Evolutionary conservation across 1,140 invertebrate genomes (phyloP), one percentile per base, ranked within the genome.

Genomic region (Panonychus citri): DNA sequence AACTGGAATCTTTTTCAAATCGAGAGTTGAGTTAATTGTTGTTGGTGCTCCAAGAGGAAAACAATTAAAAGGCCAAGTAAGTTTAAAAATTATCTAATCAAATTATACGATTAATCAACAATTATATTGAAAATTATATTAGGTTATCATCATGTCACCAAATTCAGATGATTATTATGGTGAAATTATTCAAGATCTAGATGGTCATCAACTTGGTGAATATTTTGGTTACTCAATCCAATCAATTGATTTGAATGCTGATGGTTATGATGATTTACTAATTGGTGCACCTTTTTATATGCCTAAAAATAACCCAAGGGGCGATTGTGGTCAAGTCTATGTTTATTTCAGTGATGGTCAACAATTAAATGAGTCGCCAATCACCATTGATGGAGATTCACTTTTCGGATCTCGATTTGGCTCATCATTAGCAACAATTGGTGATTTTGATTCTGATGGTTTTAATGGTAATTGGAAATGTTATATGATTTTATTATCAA

Each of bases 251-350:
- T 77, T 98, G 25, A 86, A 98, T 69, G 85, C 84, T 12, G 91
- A 99, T 71, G 79, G 80, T 49, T 72, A 79, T 42, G 83, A 95
- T 70, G 94, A 98, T 70, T 70, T 98, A 39, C 80, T 97, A 43
- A 79, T 97, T 42, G 89, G 91, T 21, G 85, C 91, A 12, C 94
- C 94, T 0, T 80, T 97, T 74, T 91, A 83, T 70, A 90, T 84
- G 0, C 56, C 65, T 66, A 10, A 49, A 25, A 49, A 24, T 19
- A 37, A 57, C 34, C 51, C 25, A 39, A 40, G 17, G 7, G 42
- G 42, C 25, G 76, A 80, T 53, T 71, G 77, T 62, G 80, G 80
- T 43, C 66, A 67, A 51, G 71, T 81, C 37, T 77, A 76, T 64
- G 65, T 79, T 3, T 81, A 49, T 17, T 24, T 19, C 43, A 26